phyloP scores from a whole-genome alignment of 2,113 vertebrate genomes.

The Glaucomys volans region DNA sequence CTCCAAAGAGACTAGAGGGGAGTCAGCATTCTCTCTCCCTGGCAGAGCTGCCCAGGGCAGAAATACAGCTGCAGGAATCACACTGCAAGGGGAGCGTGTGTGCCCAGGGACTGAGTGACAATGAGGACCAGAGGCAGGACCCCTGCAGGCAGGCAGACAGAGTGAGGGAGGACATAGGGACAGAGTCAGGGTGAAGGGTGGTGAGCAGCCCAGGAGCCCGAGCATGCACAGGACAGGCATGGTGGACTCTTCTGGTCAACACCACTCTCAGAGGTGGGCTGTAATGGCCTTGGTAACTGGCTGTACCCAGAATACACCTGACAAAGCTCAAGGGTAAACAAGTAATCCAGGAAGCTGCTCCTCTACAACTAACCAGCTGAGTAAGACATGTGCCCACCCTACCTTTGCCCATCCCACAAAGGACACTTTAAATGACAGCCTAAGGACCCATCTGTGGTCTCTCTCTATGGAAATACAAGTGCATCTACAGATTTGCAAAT shows the following conservation, averaged over 20 bases:
- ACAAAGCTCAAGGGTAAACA: not conserved
- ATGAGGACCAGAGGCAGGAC: not conserved
- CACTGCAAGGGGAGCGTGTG: not conserved
- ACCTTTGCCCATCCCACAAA: not conserved
- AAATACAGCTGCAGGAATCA: no score
- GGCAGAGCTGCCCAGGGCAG: no score
- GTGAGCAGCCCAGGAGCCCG: not conserved
- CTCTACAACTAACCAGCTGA: not conserved
- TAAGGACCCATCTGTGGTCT: not conserved
- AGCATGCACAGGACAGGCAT: accelerated
- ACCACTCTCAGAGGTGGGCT: not conserved
- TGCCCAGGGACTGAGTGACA: not conserved
- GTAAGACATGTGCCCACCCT: accelerated
- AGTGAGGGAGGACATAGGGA: not conserved
- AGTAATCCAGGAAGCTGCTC: not conserved
- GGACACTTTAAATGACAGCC: not conserved
- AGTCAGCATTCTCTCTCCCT: not conserved
- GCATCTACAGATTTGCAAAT: not conserved
- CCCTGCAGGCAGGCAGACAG: not conserved
- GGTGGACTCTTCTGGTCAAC: not conserved
- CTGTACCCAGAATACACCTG: not conserved
- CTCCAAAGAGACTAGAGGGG: not conserved
- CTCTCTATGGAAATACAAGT: not conserved
- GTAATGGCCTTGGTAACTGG: not conserved
- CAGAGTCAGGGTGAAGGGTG: not conserved